Evolutionary conservation across 2,797 vertebrate genomes (phyloP).

Genomic region (Heterohyrax brucei): DNA sequence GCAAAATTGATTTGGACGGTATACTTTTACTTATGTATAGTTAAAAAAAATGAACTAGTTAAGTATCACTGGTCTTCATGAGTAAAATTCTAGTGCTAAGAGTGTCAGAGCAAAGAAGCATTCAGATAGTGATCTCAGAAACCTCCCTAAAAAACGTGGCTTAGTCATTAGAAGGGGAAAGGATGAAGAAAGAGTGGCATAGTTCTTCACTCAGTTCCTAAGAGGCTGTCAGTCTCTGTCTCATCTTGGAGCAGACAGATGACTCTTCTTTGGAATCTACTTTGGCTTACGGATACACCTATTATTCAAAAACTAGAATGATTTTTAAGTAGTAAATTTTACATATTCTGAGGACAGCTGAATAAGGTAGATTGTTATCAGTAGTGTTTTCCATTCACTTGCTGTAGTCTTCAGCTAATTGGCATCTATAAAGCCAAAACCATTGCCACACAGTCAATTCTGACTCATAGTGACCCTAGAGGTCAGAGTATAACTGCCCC

Average conservation of each 20-base stretch:
- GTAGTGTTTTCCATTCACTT: conserved; percentile 14
- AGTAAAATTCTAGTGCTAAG: conserved; percentile 81
- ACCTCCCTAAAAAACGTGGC: conserved; percentile 76
- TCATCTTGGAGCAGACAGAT: conserved; percentile 78
- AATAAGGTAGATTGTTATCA: conserved; percentile 59
- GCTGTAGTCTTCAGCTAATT: conserved; percentile 8
- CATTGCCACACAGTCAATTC: no score
- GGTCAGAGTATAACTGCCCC: no score
- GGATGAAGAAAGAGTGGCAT: not conserved
- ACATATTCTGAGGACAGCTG: conserved; percentile 69
- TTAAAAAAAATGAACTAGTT: not conserved
- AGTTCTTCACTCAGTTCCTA: conserved; percentile 76
- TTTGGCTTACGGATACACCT: conserved; percentile 67
- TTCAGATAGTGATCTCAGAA: conserved; percentile 84
- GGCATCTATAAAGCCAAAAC: no score
- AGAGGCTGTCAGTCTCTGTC: conserved; percentile 63
- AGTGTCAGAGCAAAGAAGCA: conserved; percentile 61
- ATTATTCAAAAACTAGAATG: conserved; percentile 70
- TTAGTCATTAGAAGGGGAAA: conserved; percentile 77
- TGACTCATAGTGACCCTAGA: no score
- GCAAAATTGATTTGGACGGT: no score
- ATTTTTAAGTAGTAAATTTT: conserved; percentile 34
- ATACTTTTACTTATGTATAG: no score
- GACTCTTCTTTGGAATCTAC: not conserved
- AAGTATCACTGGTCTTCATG: conserved; percentile 71